phyloP scores from a whole-genome alignment of 2,113 vertebrate genomes.

The Tonatia bakeri region DNA sequence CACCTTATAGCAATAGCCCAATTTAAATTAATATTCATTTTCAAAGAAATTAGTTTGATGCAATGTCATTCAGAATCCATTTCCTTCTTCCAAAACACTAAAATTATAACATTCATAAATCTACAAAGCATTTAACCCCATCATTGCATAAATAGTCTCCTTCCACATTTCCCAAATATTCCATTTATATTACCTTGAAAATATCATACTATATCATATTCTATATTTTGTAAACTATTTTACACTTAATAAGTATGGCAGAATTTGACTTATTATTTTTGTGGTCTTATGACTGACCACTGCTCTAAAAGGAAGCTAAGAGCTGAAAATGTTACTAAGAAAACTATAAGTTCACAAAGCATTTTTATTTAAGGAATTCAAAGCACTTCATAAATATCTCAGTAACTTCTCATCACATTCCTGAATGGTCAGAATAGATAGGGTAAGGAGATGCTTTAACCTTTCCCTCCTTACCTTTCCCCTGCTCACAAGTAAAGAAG shows the following conservation, averaged over 20 bases:
- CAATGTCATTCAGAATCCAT: constrained; percentile 15
- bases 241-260: neutral
- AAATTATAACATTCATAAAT: constrained; percentile 2
- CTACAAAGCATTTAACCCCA: neutral
- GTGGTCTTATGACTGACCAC: neutral
- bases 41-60: neutral
- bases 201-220: neutral
- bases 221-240: neutral
- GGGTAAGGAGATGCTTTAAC: neutral
- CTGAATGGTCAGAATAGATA: neutral
- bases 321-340: constrained; percentile 1
- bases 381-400: neutral
- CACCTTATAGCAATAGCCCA: neutral
- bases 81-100: neutral
- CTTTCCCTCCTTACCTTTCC: neutral
- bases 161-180: neutral
- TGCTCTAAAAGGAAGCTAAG: neutral
- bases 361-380: constrained; percentile 10
- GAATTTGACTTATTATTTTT: neutral
- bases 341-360: neutral
- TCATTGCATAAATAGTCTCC: neutral
- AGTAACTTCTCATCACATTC: neutral
- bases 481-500: neutral
- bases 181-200: neutral
- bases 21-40: constrained; percentile 3